Conservation (phyloP, 1,140 invertebrate genomes). For the Lethocerus indicus region DNA sequence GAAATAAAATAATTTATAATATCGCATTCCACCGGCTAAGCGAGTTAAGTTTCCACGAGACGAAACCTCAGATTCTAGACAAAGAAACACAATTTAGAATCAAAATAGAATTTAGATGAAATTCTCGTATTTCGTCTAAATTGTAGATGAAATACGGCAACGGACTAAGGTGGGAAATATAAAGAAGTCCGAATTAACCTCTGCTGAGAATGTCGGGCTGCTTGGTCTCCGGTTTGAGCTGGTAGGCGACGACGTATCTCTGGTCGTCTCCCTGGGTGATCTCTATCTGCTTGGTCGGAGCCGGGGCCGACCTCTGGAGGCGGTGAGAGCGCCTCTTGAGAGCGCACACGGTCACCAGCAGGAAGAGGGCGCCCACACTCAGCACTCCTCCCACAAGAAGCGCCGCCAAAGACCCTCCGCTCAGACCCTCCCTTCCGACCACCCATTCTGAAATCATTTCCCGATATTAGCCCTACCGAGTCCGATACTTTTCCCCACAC, state of each 20-base stretch:
- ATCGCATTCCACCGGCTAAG: too few relatives aligned
- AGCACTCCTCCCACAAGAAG: slow-evolving; percentile 36
- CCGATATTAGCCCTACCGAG: too few relatives aligned
- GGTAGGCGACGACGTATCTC: slow-evolving; percentile 33
- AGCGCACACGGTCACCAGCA: slow-evolving; percentile 39
- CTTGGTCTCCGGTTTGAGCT: slow-evolving; percentile 29
- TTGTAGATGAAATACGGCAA: too few relatives aligned
- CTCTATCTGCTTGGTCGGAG: slow-evolving; percentile 32
- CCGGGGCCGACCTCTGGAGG: slow-evolving; percentile 20
- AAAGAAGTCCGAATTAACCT: slow-evolving; percentile 22
- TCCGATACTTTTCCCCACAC: too few relatives aligned
- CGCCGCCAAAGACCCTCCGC: slow-evolving; percentile 4
- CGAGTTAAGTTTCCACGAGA: too few relatives aligned
- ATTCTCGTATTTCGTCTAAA: too few relatives aligned
- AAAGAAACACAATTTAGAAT: too few relatives aligned
- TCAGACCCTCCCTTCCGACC: slow-evolving; percentile 24
- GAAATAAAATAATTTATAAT: too few relatives aligned
- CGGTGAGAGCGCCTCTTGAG: slow-evolving; percentile 23
- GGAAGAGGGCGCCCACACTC: slow-evolving; percentile 38
- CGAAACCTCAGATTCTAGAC: too few relatives aligned
- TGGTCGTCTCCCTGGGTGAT: slow-evolving; percentile 32
- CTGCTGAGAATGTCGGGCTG: slow-evolving; percentile 35
- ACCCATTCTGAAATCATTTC: slow-evolving; percentile 31
- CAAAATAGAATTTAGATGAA: too few relatives aligned
- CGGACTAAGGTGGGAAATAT: too few relatives aligned